These are phyloP conservation scores for human DNA, from an alignment of 2,113 vertebrate species.

Conservation along the genomic window DNA sequence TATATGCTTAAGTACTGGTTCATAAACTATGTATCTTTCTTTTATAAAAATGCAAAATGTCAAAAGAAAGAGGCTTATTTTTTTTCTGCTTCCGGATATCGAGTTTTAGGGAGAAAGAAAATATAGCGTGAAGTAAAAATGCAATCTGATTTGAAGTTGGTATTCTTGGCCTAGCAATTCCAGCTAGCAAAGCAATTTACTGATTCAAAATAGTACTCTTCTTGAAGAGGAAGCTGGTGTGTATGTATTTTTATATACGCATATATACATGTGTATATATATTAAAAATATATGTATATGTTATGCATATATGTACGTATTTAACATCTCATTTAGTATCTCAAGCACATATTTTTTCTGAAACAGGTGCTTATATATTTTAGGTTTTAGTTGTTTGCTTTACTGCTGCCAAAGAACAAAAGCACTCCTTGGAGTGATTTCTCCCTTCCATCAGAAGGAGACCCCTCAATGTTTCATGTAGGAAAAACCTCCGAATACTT, in stretches of 20 bases:
- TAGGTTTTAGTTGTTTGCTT: background rate
- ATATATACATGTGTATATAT: background rate
- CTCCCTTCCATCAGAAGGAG: background rate
- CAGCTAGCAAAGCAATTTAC: constrained; percentile 30
- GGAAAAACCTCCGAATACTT: background rate
- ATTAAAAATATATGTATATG: background rate
- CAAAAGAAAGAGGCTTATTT: background rate
- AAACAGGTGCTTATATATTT: background rate
- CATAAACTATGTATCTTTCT: background rate
- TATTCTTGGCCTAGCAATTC: constrained; percentile 28
- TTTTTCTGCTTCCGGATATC: constrained; percentile 24
- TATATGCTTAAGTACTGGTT: background rate
- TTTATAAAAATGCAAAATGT: background rate
- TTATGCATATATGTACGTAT: background rate
- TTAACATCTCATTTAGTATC: background rate
- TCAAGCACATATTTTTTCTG: background rate
- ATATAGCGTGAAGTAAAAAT: constrained; percentile 30
- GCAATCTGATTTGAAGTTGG: constrained; percentile 3
- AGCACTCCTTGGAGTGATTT: background rate
- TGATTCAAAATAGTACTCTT: background rate
- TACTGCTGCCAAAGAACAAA: background rate
- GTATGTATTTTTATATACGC: background rate
- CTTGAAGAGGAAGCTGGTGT: background rate
- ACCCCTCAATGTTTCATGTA: background rate
- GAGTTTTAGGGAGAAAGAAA: constrained; percentile 38